Conservation (phyloP, 2,888 invertebrate species). For the Sympetrum striolatum region DNA sequence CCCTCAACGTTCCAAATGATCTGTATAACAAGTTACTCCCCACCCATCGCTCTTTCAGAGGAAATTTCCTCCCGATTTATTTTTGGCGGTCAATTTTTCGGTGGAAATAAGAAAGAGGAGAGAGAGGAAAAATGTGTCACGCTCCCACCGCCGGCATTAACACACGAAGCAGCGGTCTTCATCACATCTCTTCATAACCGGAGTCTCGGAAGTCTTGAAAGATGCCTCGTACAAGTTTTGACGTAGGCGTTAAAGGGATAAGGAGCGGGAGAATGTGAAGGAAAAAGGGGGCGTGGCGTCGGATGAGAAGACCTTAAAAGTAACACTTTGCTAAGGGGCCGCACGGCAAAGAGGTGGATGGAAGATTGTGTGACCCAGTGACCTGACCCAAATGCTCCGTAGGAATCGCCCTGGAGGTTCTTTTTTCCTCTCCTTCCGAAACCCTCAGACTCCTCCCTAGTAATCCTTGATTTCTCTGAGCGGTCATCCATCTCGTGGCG, state of each 20-base stretch:
- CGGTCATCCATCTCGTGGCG: slow-evolving; percentile 30
- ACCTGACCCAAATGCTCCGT: background rate
- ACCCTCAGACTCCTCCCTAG: background rate
- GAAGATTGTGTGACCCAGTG: slow-evolving; percentile 23
- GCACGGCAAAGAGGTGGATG: background rate
- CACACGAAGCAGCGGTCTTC: too few relatives aligned
- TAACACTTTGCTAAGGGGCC: background rate
- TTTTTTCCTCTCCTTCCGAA: background rate
- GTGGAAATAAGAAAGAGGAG: background rate
- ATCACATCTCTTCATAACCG: background rate
- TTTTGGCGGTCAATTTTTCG: background rate
- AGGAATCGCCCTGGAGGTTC: background rate
- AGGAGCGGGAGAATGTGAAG: background rate
- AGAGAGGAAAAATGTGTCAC: background rate
- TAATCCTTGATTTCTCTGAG: slow-evolving; percentile 30
- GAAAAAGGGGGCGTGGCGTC: background rate
- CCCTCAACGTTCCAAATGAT: background rate
- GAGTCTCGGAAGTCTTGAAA: background rate
- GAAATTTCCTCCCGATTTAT: background rate
- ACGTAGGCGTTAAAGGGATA: background rate
- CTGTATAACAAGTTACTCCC: background rate
- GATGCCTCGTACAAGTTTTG: background rate
- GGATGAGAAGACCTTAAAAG: background rate
- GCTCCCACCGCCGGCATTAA: background rate
- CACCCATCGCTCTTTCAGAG: background rate